A percentile compares a stretch with the other conserved stretches of the same genome.
These are phyloP conservation scores for Rhabdomys dilectus DNA, from an alignment of 2,113 vertebrate species.

Conservation along the genomic window DNA sequence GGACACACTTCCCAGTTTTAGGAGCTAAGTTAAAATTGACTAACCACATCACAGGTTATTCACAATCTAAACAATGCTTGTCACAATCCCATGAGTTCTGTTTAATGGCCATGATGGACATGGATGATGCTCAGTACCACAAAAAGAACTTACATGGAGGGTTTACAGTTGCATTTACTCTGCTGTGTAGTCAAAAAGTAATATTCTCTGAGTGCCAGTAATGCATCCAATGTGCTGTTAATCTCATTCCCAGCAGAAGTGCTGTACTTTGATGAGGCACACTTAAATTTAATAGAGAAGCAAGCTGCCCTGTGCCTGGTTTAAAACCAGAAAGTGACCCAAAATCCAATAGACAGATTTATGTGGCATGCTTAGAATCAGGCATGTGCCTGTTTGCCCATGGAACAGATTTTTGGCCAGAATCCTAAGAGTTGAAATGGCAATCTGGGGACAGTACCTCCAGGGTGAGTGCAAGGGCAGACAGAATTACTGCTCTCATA, in stretches of 20 bases:
- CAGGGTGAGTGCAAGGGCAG: background rate
- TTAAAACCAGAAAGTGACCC: constrained; percentile 36
- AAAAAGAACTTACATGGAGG: background rate
- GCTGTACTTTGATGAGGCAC: constrained; percentile 48
- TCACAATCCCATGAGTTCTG: background rate
- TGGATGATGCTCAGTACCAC: background rate
- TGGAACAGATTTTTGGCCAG: constrained; percentile 40
- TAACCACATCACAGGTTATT: background rate
- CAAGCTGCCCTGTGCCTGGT: background rate
- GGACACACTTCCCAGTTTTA: background rate
- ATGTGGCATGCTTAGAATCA: background rate
- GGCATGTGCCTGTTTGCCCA: background rate
- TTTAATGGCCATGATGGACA: background rate
- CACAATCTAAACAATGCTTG: background rate
- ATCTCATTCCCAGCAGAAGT: constrained; percentile 43
- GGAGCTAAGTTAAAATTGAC: background rate
- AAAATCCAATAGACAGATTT: constrained; percentile 56
- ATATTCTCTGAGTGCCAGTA: background rate
- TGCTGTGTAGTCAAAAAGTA: constrained; percentile 39
- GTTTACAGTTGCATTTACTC: background rate
- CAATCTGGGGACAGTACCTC: background rate
- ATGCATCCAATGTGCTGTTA: background rate
- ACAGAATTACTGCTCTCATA: background rate
- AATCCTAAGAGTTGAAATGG: background rate
- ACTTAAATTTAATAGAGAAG: constrained; percentile 61